A percentile compares a stretch with the other conserved stretches of the same genome.
These are phyloP conservation scores for Auanema freiburgensis DNA, from an alignment of 2,888 invertebrate species.

Conservation along the genomic window DNA sequence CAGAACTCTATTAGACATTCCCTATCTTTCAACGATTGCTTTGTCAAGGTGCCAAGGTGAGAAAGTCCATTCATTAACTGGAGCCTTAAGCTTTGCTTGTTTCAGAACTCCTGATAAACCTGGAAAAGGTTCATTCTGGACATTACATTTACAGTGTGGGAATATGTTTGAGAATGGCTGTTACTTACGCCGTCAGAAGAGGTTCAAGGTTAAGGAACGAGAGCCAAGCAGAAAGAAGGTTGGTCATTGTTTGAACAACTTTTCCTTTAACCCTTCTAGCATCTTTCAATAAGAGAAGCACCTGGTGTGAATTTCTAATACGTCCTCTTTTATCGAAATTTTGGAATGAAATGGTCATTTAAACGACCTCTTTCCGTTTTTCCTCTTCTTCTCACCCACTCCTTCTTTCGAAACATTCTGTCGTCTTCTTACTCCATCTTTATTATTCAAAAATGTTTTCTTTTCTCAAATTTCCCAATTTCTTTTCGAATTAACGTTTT, in stretches of 20 bases:
- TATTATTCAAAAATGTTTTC: no score
- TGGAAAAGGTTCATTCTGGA: constrained; percentile 98
- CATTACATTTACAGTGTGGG: constrained; percentile 90
- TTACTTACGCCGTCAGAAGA: constrained; percentile 90
- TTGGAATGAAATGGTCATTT: no score
- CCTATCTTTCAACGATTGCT: constrained; percentile 97
- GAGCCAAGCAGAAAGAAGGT: constrained; percentile 68
- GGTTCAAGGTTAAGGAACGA: constrained; percentile 96
- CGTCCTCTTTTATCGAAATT: no score
- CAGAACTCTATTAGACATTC: constrained; percentile 98
- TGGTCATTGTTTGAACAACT: no score
- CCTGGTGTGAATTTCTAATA: background rate
- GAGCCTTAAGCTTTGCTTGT: background rate
- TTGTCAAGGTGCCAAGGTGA: constrained; percentile 81
- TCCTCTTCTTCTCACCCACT: no score
- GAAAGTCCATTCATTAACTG: constrained; percentile 71
- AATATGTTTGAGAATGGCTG: constrained; percentile 99
- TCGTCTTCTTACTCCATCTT: no score
- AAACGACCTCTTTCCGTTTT: no score
- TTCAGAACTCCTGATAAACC: constrained; percentile 86
- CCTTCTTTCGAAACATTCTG: no score
- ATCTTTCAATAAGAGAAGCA: no score
- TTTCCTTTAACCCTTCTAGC: background rate
- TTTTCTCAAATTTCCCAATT: no score
- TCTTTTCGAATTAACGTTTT: no score